Evolutionary conservation across 2,888 invertebrate species (phyloP).

Genomic region (Rhagonycha fulva): DNA sequence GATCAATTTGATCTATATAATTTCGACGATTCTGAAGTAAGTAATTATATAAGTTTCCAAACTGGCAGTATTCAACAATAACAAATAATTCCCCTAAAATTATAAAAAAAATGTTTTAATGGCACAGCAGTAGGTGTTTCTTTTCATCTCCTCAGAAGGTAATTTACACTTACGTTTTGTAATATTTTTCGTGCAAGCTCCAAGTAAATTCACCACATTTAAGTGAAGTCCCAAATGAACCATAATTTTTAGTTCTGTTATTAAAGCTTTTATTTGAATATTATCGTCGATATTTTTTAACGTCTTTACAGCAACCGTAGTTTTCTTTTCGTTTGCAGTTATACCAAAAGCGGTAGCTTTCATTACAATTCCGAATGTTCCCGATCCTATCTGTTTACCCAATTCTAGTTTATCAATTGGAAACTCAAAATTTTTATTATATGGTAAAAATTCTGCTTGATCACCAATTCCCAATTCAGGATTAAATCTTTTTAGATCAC

Average conservation of each 20-base stretch:
- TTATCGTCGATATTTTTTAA: constrained; percentile 86
- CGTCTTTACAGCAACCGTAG: constrained; percentile 94
- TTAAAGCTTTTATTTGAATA: constrained; percentile 82
- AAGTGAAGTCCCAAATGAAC: constrained; percentile 92
- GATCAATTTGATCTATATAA: constrained; percentile 83
- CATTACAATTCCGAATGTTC: constrained; percentile 93
- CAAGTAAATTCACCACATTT: constrained; percentile 93
- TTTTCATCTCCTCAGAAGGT: too few species aligned
- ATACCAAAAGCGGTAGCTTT: constrained; percentile 85
- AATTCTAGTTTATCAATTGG: constrained; percentile 79
- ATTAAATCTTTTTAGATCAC: constrained; percentile 79
- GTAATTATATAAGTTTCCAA: constrained; percentile 90
- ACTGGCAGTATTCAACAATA: constrained; percentile 93
- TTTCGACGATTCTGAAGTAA: constrained; percentile 78
- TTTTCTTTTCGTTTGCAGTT: constrained; percentile 70
- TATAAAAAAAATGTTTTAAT: background rate
- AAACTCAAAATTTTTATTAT: constrained; percentile 89
- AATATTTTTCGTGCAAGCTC: constrained; percentile 91
- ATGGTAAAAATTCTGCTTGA: constrained; percentile 92
- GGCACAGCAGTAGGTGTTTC: background rate
- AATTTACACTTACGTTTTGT: constrained; percentile 71
- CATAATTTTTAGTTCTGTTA: constrained; percentile 94
- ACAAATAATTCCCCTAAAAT: constrained; percentile 82
- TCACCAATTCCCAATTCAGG: constrained; percentile 88
- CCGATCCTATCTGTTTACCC: constrained; percentile 88